These are phyloP conservation scores for Syrphus vitripennis DNA, from an alignment of 2,888 invertebrate genomes.

Conservation along the genomic window DNA sequence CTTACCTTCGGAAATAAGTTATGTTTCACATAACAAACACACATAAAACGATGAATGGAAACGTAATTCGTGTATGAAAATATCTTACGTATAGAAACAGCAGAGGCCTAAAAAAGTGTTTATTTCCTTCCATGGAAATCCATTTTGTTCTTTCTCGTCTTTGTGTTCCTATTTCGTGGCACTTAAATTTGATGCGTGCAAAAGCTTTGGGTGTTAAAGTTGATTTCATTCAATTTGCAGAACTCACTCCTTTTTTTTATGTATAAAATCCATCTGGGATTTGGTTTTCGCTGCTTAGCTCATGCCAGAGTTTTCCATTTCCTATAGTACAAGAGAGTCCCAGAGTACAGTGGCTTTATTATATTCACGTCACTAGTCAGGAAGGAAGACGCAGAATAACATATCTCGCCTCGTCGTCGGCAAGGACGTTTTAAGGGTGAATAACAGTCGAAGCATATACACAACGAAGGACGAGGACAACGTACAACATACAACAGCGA, in stretches of 20 bases:
- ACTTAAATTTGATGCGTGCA: conserved; percentile 37
- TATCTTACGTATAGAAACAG: background rate
- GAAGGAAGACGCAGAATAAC: background rate
- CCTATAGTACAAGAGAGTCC: background rate
- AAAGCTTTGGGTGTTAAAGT: conserved; percentile 55
- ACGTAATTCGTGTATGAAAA: background rate
- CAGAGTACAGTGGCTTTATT: background rate
- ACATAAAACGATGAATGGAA: background rate
- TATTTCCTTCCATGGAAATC: conserved; percentile 13
- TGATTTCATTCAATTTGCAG: conserved; percentile 47
- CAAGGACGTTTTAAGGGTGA: conserved; percentile 68
- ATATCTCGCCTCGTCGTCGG: conserved; percentile 15
- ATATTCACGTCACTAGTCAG: conserved; percentile 12
- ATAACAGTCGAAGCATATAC: background rate
- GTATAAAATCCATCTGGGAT: conserved; percentile 2
- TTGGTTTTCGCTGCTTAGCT: background rate
- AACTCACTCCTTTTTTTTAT: conserved; percentile 1
- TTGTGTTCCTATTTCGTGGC: conserved; percentile 2
- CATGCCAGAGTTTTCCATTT: background rate
- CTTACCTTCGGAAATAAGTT: background rate
- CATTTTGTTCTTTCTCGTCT: conserved; percentile 10
- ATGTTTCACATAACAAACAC: background rate
- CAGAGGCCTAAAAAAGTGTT: background rate
- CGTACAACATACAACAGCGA: background rate
- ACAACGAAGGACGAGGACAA: background rate